Conservation (phyloP, 2,113 vertebrate genomes). For the Sarotherodon lohbergeri region DNA sequence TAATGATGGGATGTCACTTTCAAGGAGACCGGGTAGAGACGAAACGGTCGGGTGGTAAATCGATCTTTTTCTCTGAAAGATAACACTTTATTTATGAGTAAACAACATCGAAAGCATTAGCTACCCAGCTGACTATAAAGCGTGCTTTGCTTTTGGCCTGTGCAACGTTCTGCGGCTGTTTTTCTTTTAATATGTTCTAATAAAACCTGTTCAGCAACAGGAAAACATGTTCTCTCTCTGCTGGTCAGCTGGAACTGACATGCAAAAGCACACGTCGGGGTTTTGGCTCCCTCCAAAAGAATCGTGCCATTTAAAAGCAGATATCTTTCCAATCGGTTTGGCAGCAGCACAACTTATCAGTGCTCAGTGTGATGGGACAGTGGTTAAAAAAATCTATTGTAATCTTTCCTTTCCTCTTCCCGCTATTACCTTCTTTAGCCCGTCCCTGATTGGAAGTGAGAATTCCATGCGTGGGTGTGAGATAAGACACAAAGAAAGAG, state of each 20-base stretch:
- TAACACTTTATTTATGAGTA: conserved; percentile 45
- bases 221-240: conserved; percentile 28
- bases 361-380: conserved; percentile 66
- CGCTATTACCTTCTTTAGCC: conserved; percentile 59
- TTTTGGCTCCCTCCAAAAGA: conserved; percentile 57
- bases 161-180: conserved; percentile 1
- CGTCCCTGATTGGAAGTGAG: conserved; percentile 50
- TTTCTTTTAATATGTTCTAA: background rate
- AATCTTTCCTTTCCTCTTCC: conserved; percentile 64
- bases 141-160: background rate
- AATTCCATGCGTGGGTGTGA: background rate
- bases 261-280: conserved; percentile 35
- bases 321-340: conserved; percentile 66
- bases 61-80: conserved; percentile 8
- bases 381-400: conserved; percentile 62
- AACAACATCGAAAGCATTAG: conserved; percentile 22
- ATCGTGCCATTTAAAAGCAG: conserved; percentile 56
- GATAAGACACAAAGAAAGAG: conserved; percentile 52
- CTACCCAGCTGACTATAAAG: background rate
- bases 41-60: conserved; percentile 41
- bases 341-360: conserved; percentile 56
- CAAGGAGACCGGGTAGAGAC: conserved; percentile 54
- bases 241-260: conserved; percentile 20
- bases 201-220: conserved; percentile 23
- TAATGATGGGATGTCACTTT: conserved; percentile 49